These are phyloP conservation scores for Lytechinus pictus DNA, from an alignment of 35 echinoderm and acorn worm species.

Conservation along the genomic window DNA sequence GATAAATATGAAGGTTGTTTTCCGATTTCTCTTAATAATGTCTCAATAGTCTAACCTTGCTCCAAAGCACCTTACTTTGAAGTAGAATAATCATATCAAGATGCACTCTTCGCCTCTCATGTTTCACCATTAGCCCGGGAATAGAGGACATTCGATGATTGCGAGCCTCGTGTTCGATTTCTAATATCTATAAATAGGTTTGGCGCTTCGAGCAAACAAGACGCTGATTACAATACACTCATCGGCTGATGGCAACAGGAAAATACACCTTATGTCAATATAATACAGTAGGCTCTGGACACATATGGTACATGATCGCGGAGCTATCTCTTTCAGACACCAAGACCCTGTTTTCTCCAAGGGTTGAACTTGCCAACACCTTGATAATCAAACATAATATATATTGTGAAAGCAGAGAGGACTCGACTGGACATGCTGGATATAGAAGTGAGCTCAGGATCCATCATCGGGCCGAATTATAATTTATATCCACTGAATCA, in stretches of 20 bases:
- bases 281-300: background rate
- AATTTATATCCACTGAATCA: too few relatives aligned
- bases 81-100: background rate
- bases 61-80: background rate
- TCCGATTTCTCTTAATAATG: background rate
- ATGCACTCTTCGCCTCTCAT: background rate
- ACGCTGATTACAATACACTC: background rate
- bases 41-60: background rate
- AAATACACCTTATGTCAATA: conserved; percentile 10
- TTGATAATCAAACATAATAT: background rate
- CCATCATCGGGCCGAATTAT: too few relatives aligned
- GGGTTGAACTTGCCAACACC: background rate
- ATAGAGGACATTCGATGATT: background rate
- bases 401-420: too few relatives aligned
- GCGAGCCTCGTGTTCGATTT: background rate
- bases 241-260: background rate
- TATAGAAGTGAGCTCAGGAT: too few relatives aligned
- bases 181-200: conserved; percentile 7
- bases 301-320: background rate
- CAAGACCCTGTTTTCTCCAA: background rate
- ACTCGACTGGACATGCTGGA: background rate
- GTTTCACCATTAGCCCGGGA: background rate
- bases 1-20: background rate
- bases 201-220: background rate
- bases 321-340: background rate